Base-by-base conservation (phyloP, 1,140 invertebrate species). In the Macrosteles quadrilineatus region DNA sequence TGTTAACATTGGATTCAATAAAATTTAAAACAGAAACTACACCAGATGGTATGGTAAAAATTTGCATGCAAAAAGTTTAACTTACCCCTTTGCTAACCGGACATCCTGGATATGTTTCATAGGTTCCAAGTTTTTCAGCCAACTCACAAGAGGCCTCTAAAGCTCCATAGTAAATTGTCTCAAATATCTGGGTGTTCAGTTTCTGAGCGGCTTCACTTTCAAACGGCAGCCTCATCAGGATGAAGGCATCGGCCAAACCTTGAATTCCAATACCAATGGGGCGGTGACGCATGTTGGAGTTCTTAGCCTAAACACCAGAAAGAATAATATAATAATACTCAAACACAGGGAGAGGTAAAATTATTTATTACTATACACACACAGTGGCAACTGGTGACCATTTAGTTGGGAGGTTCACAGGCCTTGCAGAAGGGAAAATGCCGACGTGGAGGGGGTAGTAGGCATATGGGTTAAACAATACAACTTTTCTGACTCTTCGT, bases 211-310 rank as follows among this genome's bases (percentile, higher is more conserved):
- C 87, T 62, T 89, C 84, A 77, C 90, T 92, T 74, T 95, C 93
- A 80, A 98, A 99, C 43, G 98, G 94, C 81, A 88, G 91, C 55
- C 95, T 85, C 95, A 99, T 95, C 25, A 98, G 80, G 67, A 98
- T 91, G 80, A 99, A 98, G 21, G 96, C 89, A 85, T 99, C 98
- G 12, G 98, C 98, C 21, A 99, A 82, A 1, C 98, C 97, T 82
- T 98, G 96, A 50, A 99, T 89, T 29, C 98, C 98, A 80, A 99
- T 97, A 53, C 92, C 92, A 78, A 99, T 98, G 0, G 98, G 98
- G 59, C 98, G 85, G 79, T 99, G 97, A 66, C 90, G 86, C 76
- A 91, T 87, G 81, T 99, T 99, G 0, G 97, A 98, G 31, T 78
- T 87, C 78, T 87, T 75, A 11, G 90, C 87, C 83, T 90, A 70